phyloP scores from a whole-genome alignment of 2,797 vertebrate species.

The Sebastes aleutianus region DNA sequence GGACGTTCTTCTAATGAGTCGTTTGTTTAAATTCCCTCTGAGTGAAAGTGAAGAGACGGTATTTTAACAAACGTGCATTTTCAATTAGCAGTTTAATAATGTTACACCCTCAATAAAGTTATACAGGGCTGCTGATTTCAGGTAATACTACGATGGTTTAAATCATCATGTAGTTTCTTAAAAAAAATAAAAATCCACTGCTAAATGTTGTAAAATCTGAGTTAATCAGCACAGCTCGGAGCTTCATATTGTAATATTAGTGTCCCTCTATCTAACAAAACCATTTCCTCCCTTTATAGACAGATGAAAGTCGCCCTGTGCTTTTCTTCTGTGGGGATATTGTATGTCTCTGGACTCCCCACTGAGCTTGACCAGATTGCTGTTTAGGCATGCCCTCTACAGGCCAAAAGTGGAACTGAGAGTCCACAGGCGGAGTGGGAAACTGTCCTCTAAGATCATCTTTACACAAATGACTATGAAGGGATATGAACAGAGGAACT shows the following conservation, averaged over 20 bases:
- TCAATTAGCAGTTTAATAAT: constrained; percentile 11
- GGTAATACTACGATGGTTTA: neutral
- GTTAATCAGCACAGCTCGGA: constrained; percentile 39
- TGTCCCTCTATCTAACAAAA: constrained; percentile 57
- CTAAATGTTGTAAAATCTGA: constrained; percentile 39
- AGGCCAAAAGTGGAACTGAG: constrained; percentile 77
- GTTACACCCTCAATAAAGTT: constrained; percentile 35
- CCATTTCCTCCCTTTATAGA: constrained; percentile 63
- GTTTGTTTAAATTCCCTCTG: constrained; percentile 58
- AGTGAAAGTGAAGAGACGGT: constrained; percentile 23
- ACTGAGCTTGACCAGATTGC: constrained; percentile 68
- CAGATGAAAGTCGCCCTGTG: constrained; percentile 62
- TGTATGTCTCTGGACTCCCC: constrained; percentile 61
- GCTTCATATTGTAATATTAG: constrained; percentile 51
- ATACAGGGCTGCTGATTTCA: neutral
- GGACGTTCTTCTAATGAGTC: constrained; percentile 59
- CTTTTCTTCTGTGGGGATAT: constrained; percentile 71
- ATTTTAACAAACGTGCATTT: constrained; percentile 42
- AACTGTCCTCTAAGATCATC: constrained; percentile 25
- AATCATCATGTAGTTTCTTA: neutral
- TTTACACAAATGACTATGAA: constrained; percentile 3
- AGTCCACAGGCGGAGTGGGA: neutral
- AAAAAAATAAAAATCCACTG: neutral
- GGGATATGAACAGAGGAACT: neutral
- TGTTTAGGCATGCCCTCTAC: constrained; percentile 90